phyloP scores from a whole-genome alignment of 2,888 invertebrate species.

The Seira sanloemensis region DNA sequence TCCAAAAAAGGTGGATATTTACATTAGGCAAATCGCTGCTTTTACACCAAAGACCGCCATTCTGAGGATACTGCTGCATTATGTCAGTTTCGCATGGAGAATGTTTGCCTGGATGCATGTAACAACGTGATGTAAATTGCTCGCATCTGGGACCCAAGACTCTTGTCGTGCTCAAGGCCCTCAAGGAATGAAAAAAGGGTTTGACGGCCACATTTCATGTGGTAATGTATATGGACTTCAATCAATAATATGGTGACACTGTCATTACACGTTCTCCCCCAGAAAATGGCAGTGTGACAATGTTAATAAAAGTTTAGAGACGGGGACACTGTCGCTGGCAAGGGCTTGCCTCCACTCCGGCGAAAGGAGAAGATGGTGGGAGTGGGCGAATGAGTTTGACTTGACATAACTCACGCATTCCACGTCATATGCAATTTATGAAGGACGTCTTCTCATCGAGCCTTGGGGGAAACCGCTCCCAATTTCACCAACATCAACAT shows the following conservation, averaged over 20 bases:
- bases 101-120: not conserved
- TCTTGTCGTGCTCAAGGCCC: not conserved
- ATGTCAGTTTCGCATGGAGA: not conserved
- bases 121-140: not conserved
- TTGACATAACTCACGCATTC: conserved; percentile 39
- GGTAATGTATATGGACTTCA: conserved; percentile 29
- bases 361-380: not conserved
- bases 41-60: not conserved
- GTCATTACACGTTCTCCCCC: not conserved
- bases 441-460: conserved; percentile 21
- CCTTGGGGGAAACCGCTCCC: conserved; percentile 41
- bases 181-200: conserved; percentile 20
- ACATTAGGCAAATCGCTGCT: not conserved
- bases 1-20: too few relatives aligned
- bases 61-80: not conserved
- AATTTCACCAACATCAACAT: conserved; percentile 31
- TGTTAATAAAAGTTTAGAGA: not conserved
- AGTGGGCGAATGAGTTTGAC: not conserved
- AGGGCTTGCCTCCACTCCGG: too few relatives aligned
- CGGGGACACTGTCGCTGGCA: too few relatives aligned
- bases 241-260: conserved; percentile 32
- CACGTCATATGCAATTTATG: conserved; percentile 37
- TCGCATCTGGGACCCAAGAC: not conserved
- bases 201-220: conserved; percentile 25
- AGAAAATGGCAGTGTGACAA: conserved; percentile 18